phyloP scores from a whole-genome alignment of 2,797 vertebrate genomes.

The Gymnocypris eckloni region DNA sequence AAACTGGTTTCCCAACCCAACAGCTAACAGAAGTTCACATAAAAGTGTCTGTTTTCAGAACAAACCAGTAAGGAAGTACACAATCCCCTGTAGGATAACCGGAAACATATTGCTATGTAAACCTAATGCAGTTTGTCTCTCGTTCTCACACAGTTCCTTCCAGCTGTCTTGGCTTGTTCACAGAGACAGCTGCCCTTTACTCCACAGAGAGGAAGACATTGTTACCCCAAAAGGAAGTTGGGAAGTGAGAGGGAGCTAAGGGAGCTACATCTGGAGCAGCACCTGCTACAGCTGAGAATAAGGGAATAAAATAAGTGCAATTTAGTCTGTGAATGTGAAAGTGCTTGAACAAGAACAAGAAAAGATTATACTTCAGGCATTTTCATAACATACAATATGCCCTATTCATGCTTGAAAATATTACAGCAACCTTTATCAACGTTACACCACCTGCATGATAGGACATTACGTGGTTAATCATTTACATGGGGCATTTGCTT shows the following conservation, averaged over 20 bases:
- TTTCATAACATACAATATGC: slow-evolving; percentile 3
- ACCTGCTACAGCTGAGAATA: slow-evolving; percentile 64
- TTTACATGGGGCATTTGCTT: slow-evolving; percentile 48
- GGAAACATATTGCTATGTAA: slow-evolving; percentile 70
- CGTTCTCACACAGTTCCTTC: slow-evolving; percentile 64
- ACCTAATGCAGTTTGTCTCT: slow-evolving; percentile 56
- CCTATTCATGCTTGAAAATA: slow-evolving; percentile 19
- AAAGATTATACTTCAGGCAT: background rate
- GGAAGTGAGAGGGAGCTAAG: slow-evolving; percentile 56
- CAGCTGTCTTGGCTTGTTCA: slow-evolving; percentile 79
- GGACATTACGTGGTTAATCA: slow-evolving; percentile 48
- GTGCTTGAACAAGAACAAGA: background rate
- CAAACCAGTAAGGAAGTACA: slow-evolving; percentile 56
- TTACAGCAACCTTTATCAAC: slow-evolving; percentile 30
- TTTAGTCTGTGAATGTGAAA: slow-evolving; percentile 22
- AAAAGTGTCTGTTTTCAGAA: slow-evolving; percentile 31
- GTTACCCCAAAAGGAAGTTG: slow-evolving; percentile 53
- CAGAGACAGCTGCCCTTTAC: slow-evolving; percentile 76
- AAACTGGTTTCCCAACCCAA: background rate
- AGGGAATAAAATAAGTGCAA: slow-evolving; percentile 48
- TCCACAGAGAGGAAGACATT: slow-evolving; percentile 70
- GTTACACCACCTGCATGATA: slow-evolving; percentile 22
- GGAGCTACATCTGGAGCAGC: slow-evolving; percentile 74
- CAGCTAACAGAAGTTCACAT: background rate
- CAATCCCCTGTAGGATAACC: slow-evolving; percentile 63